Evolutionary conservation across 2,888 invertebrate genomes (phyloP).

Genomic region (Sepiola atlantica): DNA sequence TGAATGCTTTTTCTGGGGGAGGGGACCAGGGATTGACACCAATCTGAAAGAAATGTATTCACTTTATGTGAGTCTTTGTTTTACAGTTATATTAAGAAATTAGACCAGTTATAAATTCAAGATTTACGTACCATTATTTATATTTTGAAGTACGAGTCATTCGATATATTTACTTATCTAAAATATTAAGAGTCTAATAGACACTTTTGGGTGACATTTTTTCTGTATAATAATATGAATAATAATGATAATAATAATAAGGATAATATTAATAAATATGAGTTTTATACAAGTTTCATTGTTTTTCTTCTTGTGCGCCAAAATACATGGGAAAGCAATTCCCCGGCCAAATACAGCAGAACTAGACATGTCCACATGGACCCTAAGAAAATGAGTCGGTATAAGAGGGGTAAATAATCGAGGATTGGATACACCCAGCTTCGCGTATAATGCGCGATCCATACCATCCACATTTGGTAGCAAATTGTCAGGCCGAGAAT

Average conservation of each 20-base stretch:
- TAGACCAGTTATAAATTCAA: background rate
- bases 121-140: background rate
- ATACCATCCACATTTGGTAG: conserved; percentile 63
- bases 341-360: conserved; percentile 67
- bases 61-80: background rate
- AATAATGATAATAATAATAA: background rate
- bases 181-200: background rate
- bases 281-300: conserved; percentile 24
- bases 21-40: background rate
- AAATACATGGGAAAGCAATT: conserved; percentile 62
- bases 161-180: background rate
- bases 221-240: background rate
- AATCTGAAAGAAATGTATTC: background rate
- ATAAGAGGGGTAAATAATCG: conserved; percentile 83
- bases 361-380: conserved; percentile 62
- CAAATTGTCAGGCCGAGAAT: conserved; percentile 32
- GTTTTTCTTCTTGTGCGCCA: conserved; percentile 53
- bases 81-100: background rate
- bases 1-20: no score
- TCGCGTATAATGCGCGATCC: conserved; percentile 76
- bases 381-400: conserved; percentile 84
- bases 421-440: conserved; percentile 95
- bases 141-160: background rate
- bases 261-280: background rate
- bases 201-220: no score